Evolutionary conservation across 2,888 invertebrate genomes (phyloP).

Genomic region (Chaetogeoica ovagalla): DNA sequence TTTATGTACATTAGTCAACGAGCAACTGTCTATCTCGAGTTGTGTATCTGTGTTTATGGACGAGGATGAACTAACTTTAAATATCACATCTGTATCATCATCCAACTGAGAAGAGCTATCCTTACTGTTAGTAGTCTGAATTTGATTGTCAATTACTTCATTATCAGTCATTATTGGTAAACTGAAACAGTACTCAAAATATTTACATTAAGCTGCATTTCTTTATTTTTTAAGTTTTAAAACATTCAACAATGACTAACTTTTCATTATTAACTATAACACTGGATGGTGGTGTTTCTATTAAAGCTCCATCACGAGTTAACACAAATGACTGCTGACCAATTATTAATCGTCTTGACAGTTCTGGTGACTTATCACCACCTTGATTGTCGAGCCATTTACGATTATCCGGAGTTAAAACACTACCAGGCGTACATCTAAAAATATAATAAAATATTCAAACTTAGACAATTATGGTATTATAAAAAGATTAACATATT

Average conservation of each 20-base stretch:
- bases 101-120: constrained; percentile 9
- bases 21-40: background rate
- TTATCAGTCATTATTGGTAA: constrained; percentile 12
- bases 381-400: constrained; percentile 59
- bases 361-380: constrained; percentile 58
- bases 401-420: constrained; percentile 60
- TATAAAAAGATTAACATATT: constrained; percentile 5
- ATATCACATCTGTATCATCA: constrained; percentile 12
- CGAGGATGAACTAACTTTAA: constrained; percentile 32
- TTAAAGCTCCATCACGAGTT: constrained; percentile 58
- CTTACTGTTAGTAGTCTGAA: background rate
- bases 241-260: constrained; percentile 41
- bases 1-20: background rate
- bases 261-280: constrained; percentile 54
- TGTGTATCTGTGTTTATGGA: constrained; percentile 22
- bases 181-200: constrained; percentile 39
- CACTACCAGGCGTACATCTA: constrained; percentile 57
- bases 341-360: constrained; percentile 58
- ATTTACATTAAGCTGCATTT: background rate
- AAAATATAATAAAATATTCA: constrained; percentile 37
- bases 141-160: background rate
- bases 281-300: constrained; percentile 57
- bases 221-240: background rate
- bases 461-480: constrained; percentile 16
- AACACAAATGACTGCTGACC: constrained; percentile 59